phyloP scores from a whole-genome alignment of 2,113 vertebrate species.

The Hypanus sabinus region DNA sequence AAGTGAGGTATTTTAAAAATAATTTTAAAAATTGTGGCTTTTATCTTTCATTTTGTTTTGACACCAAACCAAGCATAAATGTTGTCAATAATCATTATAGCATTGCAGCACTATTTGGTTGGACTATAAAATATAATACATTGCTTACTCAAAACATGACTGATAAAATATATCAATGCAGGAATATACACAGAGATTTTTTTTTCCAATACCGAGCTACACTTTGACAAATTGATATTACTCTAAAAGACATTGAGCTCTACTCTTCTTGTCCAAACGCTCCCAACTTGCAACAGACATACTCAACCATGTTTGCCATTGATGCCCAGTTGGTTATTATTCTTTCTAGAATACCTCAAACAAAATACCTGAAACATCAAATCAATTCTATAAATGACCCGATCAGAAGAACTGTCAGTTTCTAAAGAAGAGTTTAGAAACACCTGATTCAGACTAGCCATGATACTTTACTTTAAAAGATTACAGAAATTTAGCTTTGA shows the following conservation, averaged over 20 bases:
- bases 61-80: neutral
- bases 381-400: neutral
- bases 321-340: neutral
- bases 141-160: neutral
- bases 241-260: neutral
- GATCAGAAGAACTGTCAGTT: neutral
- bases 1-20: no score
- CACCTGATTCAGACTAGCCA: neutral
- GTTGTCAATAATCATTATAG: neutral
- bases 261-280: neutral
- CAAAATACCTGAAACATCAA: neutral
- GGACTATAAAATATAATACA: neutral
- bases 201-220: neutral
- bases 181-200: neutral
- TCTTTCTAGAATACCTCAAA: neutral
- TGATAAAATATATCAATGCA: neutral
- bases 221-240: neutral
- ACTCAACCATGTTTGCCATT: neutral
- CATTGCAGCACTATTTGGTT: neutral
- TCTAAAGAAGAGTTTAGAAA: neutral
- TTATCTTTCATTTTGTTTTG: neutral
- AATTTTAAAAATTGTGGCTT: no score
- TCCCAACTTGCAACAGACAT: neutral
- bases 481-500: neutral
- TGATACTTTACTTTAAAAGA: neutral